Conservation (phyloP, 1,140 invertebrate genomes). For the Luehdorfia chinensis region DNA sequence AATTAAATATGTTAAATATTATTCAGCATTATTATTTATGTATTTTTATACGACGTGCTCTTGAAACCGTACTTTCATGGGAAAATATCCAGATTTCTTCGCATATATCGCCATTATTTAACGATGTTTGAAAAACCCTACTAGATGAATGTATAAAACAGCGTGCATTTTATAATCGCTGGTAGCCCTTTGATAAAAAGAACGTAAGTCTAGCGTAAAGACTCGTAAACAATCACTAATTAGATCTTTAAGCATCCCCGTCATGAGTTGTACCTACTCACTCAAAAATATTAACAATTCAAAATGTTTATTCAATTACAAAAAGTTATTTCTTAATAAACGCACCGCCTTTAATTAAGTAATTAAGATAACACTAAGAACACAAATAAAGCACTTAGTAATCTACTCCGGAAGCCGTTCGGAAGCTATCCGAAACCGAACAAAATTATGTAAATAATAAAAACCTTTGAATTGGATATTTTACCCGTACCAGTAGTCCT, state of each 20-base stretch:
- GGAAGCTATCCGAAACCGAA: constrained; percentile 53
- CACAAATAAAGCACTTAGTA: constrained; percentile 58
- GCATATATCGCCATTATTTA: no score
- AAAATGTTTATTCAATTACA: constrained; percentile 22
- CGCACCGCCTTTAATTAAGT: constrained; percentile 55
- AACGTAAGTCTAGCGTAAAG: background rate
- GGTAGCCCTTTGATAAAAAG: background rate
- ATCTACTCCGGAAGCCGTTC: constrained; percentile 58
- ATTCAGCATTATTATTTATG: no score
- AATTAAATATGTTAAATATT: no score
- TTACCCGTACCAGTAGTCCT: constrained; percentile 28
- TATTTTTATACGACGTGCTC: no score
- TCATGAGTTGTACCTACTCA: constrained; percentile 14
- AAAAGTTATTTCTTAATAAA: constrained; percentile 34
- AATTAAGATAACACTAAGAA: constrained; percentile 57
- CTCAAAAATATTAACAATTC: constrained; percentile 10
- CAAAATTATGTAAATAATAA: constrained; percentile 53
- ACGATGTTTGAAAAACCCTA: no score
- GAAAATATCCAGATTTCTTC: no score
- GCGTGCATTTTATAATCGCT: no score
- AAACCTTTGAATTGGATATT: constrained; percentile 34
- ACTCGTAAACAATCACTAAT: constrained; percentile 14
- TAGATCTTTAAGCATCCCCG: no score
- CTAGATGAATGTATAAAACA: no score
- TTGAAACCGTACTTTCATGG: no score